Conservation (phyloP, 2,888 invertebrate genomes). For the Pristionchus exspectatus region DNA sequence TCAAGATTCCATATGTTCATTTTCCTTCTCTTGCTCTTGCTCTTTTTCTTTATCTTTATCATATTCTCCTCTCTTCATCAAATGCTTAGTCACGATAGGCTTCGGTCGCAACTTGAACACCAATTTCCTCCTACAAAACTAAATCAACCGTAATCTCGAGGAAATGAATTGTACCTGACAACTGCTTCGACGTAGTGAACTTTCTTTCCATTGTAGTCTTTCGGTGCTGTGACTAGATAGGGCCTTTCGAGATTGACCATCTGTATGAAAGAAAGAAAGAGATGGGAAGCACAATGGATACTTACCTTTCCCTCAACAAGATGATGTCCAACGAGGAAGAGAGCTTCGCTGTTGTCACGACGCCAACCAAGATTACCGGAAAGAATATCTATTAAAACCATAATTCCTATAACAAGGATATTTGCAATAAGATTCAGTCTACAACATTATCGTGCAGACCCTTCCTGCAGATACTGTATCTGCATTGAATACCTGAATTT, state of each 20-base stretch:
- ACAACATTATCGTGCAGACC: too few species aligned
- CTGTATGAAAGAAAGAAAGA: conserved; percentile 53
- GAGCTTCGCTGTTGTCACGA: conserved; percentile 62
- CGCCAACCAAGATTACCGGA: conserved; percentile 68
- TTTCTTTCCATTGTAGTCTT: conserved; percentile 40
- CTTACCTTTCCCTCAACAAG: conserved; percentile 69
- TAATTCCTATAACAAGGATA: too few species aligned
- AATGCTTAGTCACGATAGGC: conserved; percentile 61
- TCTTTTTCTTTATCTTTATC: conserved; percentile 10
- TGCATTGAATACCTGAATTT: too few species aligned
- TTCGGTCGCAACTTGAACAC: conserved; percentile 67
- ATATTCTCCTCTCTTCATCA: conserved; percentile 52
- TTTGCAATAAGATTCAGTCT: too few species aligned
- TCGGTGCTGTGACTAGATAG: conserved; percentile 60
- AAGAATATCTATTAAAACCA: not conserved
- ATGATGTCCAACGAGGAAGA: conserved; percentile 69
- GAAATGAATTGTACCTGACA: not conserved
- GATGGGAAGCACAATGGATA: not conserved
- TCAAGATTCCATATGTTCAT: not conserved
- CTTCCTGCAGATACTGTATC: too few species aligned
- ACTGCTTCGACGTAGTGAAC: conserved; percentile 17
- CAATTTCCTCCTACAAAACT: conserved; percentile 16
- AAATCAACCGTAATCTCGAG: not conserved
- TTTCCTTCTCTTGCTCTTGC: conserved; percentile 26
- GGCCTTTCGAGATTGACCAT: conserved; percentile 64